Evolutionary conservation across 2,888 invertebrate species (phyloP).

Genomic region (Dusona sp.): DNA sequence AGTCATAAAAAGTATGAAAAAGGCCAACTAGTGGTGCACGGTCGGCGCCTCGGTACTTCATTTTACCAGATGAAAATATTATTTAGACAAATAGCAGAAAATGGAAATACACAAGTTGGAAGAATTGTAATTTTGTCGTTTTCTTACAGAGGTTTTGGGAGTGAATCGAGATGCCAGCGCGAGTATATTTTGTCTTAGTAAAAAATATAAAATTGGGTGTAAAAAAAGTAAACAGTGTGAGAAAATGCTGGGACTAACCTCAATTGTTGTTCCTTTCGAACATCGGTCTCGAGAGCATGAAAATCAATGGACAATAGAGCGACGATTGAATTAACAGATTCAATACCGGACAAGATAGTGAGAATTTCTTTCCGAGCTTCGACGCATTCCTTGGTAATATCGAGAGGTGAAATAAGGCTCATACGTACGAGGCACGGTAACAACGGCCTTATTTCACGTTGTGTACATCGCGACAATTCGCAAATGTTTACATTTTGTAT

Average conservation of each 20-base stretch:
- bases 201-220: not conserved
- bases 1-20: no score
- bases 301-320: conserved; percentile 97
- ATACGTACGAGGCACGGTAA: conserved; percentile 97
- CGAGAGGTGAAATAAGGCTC: conserved; percentile 95
- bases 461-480: conserved; percentile 89
- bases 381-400: conserved; percentile 93
- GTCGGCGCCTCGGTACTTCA: no score
- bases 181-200: no score
- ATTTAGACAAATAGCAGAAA: no score
- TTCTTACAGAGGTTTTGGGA: no score
- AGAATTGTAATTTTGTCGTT: no score
- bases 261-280: conserved; percentile 96
- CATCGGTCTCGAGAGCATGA: conserved; percentile 95
- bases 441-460: conserved; percentile 94
- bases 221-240: conserved; percentile 22
- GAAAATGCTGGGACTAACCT: conserved; percentile 86
- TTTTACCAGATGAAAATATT: no score
- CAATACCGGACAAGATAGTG: conserved; percentile 95
- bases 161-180: no score
- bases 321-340: conserved; percentile 97
- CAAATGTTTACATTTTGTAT: conserved; percentile 93
- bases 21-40: no score
- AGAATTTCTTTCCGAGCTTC: conserved; percentile 94
- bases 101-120: no score